phyloP scores from a whole-genome alignment of 2,113 vertebrate species.

The Trichechus manatus region DNA sequence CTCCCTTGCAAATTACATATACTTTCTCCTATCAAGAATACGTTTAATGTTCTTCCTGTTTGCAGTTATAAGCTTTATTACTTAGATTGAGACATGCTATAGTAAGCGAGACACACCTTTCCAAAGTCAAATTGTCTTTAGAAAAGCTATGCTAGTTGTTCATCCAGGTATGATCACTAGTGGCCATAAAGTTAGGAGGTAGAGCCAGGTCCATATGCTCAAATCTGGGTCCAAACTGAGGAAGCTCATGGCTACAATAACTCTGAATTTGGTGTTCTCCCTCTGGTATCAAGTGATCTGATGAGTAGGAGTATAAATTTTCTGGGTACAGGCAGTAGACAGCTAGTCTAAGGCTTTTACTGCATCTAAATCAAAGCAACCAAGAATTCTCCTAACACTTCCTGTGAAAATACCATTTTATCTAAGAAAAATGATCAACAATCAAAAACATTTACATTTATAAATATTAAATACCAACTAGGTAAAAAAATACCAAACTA shows the following conservation, averaged over 20 bases:
- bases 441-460: constrained; percentile 16
- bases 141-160: constrained; percentile 23
- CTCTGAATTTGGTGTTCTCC: background rate
- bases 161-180: background rate
- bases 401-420: constrained; percentile 45
- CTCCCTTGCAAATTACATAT: background rate
- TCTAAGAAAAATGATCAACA: background rate
- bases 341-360: background rate
- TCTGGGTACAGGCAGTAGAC: background rate
- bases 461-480: constrained; percentile 43
- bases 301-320: constrained; percentile 1
- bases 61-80: background rate
- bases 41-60: background rate
- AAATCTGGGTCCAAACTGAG: constrained; percentile 9
- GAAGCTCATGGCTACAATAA: background rate
- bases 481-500: constrained; percentile 5
- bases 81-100: background rate
- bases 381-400: constrained; percentile 17
- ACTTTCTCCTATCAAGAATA: background rate
- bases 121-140: background rate
- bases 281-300: background rate
- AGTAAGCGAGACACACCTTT: background rate
- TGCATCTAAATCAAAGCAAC: constrained; percentile 49
- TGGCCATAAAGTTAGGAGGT: background rate
- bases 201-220: background rate